These are phyloP conservation scores for Papilio xuthus DNA, from an alignment of 1,140 invertebrate species.

Conservation along the genomic window DNA sequence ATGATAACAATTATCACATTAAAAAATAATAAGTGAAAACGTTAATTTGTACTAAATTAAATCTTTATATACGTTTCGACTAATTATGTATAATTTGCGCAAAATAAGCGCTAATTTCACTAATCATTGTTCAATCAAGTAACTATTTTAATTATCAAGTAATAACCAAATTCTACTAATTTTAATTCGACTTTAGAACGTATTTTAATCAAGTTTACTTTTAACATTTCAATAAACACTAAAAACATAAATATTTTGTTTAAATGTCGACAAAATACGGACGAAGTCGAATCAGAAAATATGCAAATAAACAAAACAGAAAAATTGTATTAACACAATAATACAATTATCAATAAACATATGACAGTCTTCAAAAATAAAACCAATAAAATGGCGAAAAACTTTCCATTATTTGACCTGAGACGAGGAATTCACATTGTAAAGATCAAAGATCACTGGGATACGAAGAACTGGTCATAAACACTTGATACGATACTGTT, in stretches of 20 bases:
- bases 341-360: slow-evolving; percentile 6
- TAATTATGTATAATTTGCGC: background rate
- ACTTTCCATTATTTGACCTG: slow-evolving; percentile 35
- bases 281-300: background rate
- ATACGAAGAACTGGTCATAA: slow-evolving; percentile 26
- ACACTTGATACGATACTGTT: slow-evolving; percentile 14
- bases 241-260: background rate
- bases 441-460: slow-evolving; percentile 29
- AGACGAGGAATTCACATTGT: slow-evolving; percentile 3
- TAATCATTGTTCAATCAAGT: background rate
- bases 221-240: background rate
- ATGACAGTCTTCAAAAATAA: slow-evolving; percentile 21
- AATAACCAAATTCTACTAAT: background rate
- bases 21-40: background rate
- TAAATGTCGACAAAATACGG: background rate
- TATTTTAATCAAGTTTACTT: background rate
- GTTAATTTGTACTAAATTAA: background rate
- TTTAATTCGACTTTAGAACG: too few relatives aligned
- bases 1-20: background rate
- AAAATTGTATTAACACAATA: background rate
- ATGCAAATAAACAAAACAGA: background rate
- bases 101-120: background rate
- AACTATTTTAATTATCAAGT: background rate
- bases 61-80: background rate
- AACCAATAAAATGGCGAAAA: slow-evolving; percentile 13